phyloP scores from a whole-genome alignment of 2,113 vertebrate species.

The Triplophysa tibetana region DNA sequence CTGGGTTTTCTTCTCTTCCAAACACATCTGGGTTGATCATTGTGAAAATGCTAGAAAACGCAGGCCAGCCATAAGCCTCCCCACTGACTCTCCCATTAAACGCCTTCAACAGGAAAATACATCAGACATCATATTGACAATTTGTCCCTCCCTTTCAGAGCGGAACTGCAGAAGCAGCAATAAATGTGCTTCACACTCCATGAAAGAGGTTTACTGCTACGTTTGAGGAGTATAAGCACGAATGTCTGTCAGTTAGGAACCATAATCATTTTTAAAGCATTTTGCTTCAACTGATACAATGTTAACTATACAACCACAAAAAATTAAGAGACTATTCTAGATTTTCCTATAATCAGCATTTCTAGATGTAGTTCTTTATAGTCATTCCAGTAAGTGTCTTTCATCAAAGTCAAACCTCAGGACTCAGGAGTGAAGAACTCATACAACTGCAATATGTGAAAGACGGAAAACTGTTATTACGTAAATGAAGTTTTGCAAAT shows the following conservation, averaged over 20 bases:
- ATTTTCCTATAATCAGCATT: no score
- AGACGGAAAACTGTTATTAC: no score
- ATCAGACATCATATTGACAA: slow-evolving; percentile 40
- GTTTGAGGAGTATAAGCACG: not conserved
- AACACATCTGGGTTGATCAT: not conserved
- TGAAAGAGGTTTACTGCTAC: slow-evolving; percentile 31
- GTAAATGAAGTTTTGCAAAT: no score
- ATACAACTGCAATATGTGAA: no score
- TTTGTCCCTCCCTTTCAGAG: slow-evolving; percentile 40
- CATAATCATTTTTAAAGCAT: not conserved
- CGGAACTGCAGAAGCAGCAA: slow-evolving; percentile 25
- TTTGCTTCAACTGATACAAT: slow-evolving; percentile 14
- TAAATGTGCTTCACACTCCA: slow-evolving; percentile 30
- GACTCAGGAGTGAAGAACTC: no score
- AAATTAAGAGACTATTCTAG: no score
- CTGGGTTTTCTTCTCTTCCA: not conserved
- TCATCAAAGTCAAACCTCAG: no score
- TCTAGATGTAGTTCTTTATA: no score
- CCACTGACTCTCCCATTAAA: slow-evolving; percentile 33
- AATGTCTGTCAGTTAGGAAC: slow-evolving; percentile 2
- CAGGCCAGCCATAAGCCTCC: slow-evolving; percentile 9
- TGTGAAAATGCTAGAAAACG: slow-evolving; percentile 3
- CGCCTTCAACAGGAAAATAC: slow-evolving; percentile 32
- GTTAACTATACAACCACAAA: not conserved
- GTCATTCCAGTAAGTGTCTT: no score